A percentile compares a stretch with the other conserved stretches of the same genome.
phyloP scores from a whole-genome alignment of 2,888 invertebrate genomes.

The Saturnia japonica region DNA sequence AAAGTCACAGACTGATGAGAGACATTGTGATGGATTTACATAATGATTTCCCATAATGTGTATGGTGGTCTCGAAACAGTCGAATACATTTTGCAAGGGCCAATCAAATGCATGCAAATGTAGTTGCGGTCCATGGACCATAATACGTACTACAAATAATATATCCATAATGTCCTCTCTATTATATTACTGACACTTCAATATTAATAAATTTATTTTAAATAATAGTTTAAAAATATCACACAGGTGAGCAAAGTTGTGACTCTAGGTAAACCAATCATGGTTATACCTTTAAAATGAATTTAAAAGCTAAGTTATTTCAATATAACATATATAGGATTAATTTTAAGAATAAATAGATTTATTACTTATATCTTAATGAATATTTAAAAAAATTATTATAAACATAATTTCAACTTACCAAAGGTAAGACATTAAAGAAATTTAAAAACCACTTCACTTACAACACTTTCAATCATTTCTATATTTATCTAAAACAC shows the following conservation, averaged over 20 bases:
- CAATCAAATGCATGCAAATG: not conserved
- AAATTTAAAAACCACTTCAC: conserved; percentile 1
- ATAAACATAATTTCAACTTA: conserved; percentile 1
- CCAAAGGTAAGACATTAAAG: conserved; percentile 1
- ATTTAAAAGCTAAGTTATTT: too few species aligned
- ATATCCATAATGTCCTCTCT: not conserved
- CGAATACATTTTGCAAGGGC: not conserved
- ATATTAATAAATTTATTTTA: too few species aligned
- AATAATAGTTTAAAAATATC: not conserved
- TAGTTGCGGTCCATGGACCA: not conserved
- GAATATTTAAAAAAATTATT: not conserved
- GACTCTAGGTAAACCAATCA: too few species aligned
- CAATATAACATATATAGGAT: not conserved
- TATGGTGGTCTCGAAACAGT: not conserved
- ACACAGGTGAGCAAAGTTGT: not conserved
- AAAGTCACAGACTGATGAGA: not conserved
- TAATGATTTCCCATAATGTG: not conserved
- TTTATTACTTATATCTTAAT: not conserved
- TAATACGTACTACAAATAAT: not conserved
- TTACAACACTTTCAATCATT: not conserved
- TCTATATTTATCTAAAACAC: not conserved
- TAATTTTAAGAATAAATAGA: not conserved
- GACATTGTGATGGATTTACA: not conserved
- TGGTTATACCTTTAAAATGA: too few species aligned
- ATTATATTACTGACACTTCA: not conserved